Conservation (phyloP, 2,113 vertebrate genomes). For the Sapayoa aenigma region DNA sequence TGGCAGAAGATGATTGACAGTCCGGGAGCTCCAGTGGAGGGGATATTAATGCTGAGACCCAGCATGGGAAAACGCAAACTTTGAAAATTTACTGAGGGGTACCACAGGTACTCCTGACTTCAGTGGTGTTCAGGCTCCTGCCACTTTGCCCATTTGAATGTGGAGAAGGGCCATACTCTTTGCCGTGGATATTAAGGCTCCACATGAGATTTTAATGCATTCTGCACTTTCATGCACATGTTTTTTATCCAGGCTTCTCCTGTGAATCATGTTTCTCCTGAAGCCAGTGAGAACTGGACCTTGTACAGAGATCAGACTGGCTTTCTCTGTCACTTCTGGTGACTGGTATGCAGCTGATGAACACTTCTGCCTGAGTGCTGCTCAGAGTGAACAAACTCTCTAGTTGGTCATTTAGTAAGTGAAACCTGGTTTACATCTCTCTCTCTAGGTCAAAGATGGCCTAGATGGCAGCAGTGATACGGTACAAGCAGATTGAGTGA, state of each 20-base stretch:
- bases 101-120: not conserved
- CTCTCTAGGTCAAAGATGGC: not conserved
- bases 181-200: not conserved
- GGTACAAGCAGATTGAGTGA: not conserved
- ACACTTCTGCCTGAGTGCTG: not conserved
- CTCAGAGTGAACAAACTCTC: not conserved
- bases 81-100: conserved; percentile 58
- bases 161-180: not conserved
- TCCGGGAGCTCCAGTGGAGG: conserved; percentile 87
- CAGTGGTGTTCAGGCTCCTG: not conserved
- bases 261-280: not conserved
- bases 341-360: not conserved
- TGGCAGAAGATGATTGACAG: conserved; percentile 94
- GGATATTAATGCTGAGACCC: conserved; percentile 89
- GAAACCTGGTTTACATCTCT: not conserved
- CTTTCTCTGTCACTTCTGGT: not conserved
- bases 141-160: not conserved
- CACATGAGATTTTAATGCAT: not conserved
- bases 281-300: not conserved
- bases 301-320: not conserved
- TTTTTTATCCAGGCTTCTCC: not conserved
- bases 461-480: not conserved
- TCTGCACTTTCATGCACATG: not conserved
- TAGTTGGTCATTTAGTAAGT: not conserved
- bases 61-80: conserved; percentile 85